These are phyloP conservation scores for Nesidiocoris tenuis DNA, from an alignment of 2,888 invertebrate genomes.

Conservation along the genomic window DNA sequence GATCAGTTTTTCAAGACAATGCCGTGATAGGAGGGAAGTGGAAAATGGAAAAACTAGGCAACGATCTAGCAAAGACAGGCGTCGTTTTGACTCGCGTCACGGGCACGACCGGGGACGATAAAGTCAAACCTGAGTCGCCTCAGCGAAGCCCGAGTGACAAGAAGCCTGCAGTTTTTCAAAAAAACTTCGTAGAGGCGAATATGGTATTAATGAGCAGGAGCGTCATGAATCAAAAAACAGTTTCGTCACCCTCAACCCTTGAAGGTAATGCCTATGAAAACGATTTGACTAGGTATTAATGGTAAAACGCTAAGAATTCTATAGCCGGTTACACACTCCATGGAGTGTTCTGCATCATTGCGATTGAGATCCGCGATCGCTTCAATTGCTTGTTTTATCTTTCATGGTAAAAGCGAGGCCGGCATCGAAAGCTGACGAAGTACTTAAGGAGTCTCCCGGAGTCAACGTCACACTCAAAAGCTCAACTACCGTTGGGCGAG, in stretches of 20 bases:
- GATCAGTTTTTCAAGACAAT: not conserved
- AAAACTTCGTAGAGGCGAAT: not conserved
- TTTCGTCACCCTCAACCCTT: not conserved
- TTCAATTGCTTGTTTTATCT: too few relatives aligned
- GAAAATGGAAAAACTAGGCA: constrained; percentile 3
- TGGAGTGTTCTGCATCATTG: too few relatives aligned
- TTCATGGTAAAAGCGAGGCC: too few relatives aligned
- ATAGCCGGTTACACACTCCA: too few relatives aligned
- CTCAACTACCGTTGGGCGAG: not conserved
- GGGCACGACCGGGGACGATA: not conserved
- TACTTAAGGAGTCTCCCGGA: too few relatives aligned
- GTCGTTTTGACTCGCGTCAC: not conserved
- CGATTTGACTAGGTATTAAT: too few relatives aligned
- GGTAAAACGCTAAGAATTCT: too few relatives aligned
- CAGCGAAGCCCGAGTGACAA: not conserved
- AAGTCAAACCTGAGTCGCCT: not conserved
- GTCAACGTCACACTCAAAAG: not conserved
- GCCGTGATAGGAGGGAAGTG: not conserved
- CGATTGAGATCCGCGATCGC: too few relatives aligned
- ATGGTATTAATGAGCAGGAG: not conserved
- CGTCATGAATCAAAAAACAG: not conserved
- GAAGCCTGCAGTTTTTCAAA: not conserved
- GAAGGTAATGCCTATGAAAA: not conserved
- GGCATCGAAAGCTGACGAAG: too few relatives aligned
- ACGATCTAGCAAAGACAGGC: not conserved